Conservation (phyloP, 1,140 invertebrate species). For the Drosophila hydei region DNA sequence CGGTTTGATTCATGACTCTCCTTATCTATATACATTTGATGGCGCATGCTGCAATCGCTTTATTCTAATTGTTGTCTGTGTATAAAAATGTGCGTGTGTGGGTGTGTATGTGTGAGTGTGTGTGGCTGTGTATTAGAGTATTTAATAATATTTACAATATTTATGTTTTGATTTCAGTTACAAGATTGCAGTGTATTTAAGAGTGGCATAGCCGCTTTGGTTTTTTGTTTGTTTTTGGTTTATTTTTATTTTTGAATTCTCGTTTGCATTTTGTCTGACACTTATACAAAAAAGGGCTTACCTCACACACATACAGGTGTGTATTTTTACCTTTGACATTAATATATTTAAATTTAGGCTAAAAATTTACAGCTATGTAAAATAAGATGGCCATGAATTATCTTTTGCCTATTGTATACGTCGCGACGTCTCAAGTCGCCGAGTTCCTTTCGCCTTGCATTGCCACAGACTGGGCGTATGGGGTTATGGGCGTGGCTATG, state of each 20-base stretch:
- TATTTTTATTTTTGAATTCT: slow-evolving; percentile 34
- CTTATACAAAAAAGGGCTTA: slow-evolving; percentile 46
- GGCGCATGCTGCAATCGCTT: slow-evolving; percentile 41
- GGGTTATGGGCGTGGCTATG: slow-evolving; percentile 6
- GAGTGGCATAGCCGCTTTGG: slow-evolving; percentile 15
- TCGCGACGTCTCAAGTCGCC: slow-evolving; percentile 13
- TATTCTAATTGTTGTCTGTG: slow-evolving; percentile 37
- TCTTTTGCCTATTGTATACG: slow-evolving; percentile 45
- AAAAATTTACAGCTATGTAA: slow-evolving; percentile 79
- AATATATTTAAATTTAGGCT: slow-evolving; percentile 79
- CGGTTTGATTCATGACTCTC: slow-evolving; percentile 77
- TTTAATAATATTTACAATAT: slow-evolving; percentile 59
- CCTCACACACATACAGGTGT: slow-evolving; percentile 11
- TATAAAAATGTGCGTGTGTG: slow-evolving; percentile 3
- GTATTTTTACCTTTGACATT: slow-evolving; percentile 60
- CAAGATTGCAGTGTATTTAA: slow-evolving; percentile 61
- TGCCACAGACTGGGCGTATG: neutral
- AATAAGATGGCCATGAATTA: slow-evolving; percentile 76
- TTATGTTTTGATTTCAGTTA: slow-evolving; percentile 73
- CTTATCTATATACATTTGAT: slow-evolving; percentile 70
- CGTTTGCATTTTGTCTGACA: slow-evolving; percentile 21
- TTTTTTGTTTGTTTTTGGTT: slow-evolving; percentile 1
- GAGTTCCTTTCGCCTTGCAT: slow-evolving; percentile 18
- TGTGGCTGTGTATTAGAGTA: slow-evolving; percentile 20
- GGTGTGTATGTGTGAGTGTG: slow-evolving; percentile 6